Base-by-base conservation (phyloP, 1,140 invertebrate genomes). In the Spodoptera litura region DNA sequence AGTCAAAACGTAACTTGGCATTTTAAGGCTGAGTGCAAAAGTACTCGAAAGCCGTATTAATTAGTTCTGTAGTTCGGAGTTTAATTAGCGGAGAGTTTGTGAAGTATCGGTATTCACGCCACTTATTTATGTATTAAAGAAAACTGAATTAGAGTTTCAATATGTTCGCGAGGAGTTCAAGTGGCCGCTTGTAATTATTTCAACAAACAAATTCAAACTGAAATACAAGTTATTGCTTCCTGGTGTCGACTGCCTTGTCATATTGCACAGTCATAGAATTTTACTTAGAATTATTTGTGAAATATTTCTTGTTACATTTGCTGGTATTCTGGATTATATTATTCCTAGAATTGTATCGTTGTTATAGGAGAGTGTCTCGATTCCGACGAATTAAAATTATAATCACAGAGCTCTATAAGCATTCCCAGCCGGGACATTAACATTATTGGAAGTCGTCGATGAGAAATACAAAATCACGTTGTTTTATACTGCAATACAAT, bases 71-170 rank as follows among this genome's bases (percentile, higher is more conserved):
- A 70, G 66, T 70, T 70, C 15, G 3, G 27, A 70, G 49, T 52
- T 68, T 70, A 70, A 70, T 70, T 70, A 52, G 49, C 52, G n/a
- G 10, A 6, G 38, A 70, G 66, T 70, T 70, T 20, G 3, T 25
- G 13, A 70, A 70, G 66, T 66, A 66, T 66, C 49, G 62, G 62
- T 66, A 66, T 66, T 66, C 49, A 38, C 38, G 62, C 38, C 62
- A 66, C 66, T 70, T 51, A 53, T 52, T 70, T 53, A 68, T 13
- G 13, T n/a, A 52, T 52, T 52, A 4, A 27, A 15, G 64, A 20
- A 15, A 66, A 38, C 15, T 66, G 38, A 20, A 25, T 66, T 66
- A 4, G 27, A 66, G 62, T 49, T 51, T 49, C 15, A 66, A 66
- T 49, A 15, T 66, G 62, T 38, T 25, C 1, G 38, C 38, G 8